Evolutionary conservation across 2,797 vertebrate species (phyloP), one percentile per base, ranked within the genome.

Genomic region (Epinephelus malabaricus): DNA sequence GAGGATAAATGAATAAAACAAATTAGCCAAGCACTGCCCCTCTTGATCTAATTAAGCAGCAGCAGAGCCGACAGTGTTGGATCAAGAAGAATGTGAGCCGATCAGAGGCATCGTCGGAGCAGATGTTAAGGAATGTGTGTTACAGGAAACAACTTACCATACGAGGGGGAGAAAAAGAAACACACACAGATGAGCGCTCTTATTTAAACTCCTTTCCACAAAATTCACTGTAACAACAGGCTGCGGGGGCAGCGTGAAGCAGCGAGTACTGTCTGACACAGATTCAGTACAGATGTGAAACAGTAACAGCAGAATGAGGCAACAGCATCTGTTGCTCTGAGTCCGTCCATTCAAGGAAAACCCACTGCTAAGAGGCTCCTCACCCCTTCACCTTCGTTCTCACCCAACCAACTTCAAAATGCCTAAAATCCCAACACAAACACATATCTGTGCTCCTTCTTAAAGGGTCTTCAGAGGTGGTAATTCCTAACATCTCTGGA

Each of bases 171-270:
- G 56, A 67, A 79, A 77, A 46, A 45, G 30, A 68, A 83, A 61
- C 69, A 68, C 84, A 62, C 84, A 62, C 63, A 79, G 74, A 67
- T 86, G 64, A 81, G 69, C 30, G 73, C 63, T 68, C 63, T 43
- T 76, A 88, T 88, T 75, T 82, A 75, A 78, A 54, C 34, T 80
- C 56, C 61, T 74, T 72, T 74, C 63, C 58, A 77, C 54, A 69
- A 46, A 60, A 81, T 61, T 86, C 79, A 49, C 67, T 75, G 46
- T 74, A 76, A 74, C 65, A 72, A 84, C 79, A 70, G 27, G 45
- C 65, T 47, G 58, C 10, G 30, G 72, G 43, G 70, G 60, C 63
- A 62, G 73, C 43, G 3, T 53, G 15, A 76, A 51, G 46, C 68
- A 71, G 47, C 56, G 40, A 56, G 71, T 63, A 55, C 38, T 7